phyloP scores from a whole-genome alignment of 2,797 vertebrate species.

The Bufotes viridis region DNA sequence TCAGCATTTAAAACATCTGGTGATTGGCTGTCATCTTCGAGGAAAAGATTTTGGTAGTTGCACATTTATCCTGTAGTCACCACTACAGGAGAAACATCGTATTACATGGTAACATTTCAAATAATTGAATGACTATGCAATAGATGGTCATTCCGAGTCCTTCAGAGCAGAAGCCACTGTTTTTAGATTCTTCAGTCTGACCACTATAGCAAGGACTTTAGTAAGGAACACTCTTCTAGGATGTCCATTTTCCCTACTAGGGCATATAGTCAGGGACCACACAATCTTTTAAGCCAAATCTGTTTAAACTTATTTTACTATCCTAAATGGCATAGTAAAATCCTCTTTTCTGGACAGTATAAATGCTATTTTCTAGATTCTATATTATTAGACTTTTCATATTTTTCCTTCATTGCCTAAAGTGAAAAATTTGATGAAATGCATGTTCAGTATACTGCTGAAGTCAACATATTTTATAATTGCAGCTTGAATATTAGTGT shows the following conservation, averaged over 20 bases:
- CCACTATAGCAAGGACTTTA: not conserved
- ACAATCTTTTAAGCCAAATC: not conserved
- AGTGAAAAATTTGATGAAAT: constrained; percentile 12
- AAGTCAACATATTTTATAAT: constrained; percentile 17
- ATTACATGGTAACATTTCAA: not conserved
- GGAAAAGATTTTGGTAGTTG: too few species aligned
- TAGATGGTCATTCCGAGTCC: not conserved
- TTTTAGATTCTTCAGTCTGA: not conserved
- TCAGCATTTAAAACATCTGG: too few species aligned
- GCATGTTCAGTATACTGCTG: constrained; percentile 8
- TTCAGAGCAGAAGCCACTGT: not conserved
- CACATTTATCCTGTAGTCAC: not conserved
- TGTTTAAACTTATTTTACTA: not conserved
- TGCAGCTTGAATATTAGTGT: constrained; percentile 20
- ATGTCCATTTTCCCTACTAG: not conserved
- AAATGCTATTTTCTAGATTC: not conserved
- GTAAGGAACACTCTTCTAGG: not conserved
- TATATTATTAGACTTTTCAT: not conserved
- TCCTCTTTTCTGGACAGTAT: not conserved
- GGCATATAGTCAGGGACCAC: not conserved
- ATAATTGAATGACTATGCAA: not conserved
- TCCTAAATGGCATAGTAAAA: not conserved
- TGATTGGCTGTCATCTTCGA: too few species aligned
- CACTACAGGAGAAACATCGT: not conserved
- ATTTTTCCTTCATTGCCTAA: constrained; percentile 9